Evolutionary conservation across 2,797 vertebrate species (phyloP).

Genomic region (Enteromius trimaculatus): DNA sequence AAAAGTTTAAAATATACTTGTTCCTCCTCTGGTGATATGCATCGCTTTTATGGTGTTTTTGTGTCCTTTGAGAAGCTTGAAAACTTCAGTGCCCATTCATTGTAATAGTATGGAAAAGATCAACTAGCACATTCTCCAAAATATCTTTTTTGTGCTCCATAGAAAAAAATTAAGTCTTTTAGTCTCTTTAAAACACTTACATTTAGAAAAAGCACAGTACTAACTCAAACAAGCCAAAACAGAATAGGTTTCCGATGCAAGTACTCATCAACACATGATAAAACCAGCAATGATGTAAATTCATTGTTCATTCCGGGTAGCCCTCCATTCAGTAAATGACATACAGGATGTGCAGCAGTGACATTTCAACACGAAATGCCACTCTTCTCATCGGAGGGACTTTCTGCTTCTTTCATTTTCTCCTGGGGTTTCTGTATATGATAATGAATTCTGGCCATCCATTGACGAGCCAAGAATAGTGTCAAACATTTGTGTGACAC

Average conservation of each 20-base stretch:
- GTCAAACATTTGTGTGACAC: background rate
- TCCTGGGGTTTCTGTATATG: conserved; percentile 36
- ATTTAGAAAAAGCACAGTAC: background rate
- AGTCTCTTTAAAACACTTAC: background rate
- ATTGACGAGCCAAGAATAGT: background rate
- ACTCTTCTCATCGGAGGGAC: conserved; percentile 49
- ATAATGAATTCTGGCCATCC: conserved; percentile 41
- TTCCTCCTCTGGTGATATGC: background rate
- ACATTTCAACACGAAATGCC: conserved; percentile 65
- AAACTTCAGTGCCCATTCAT: background rate
- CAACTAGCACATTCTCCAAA: background rate
- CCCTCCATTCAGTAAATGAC: conserved; percentile 50
- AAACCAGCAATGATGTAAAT: conserved; percentile 30
- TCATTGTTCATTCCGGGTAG: conserved; percentile 44
- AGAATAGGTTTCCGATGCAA: background rate
- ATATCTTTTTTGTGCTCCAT: background rate
- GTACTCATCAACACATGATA: background rate
- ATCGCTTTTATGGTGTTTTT: background rate
- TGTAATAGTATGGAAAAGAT: background rate
- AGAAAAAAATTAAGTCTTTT: background rate
- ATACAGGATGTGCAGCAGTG: conserved; percentile 55
- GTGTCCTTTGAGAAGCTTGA: background rate
- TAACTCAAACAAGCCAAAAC: background rate
- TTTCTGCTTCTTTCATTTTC: conserved; percentile 36
- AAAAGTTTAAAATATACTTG: background rate